Evolutionary conservation across 2,888 invertebrate genomes (phyloP).

Genomic region (Anarsia innoxiella): DNA sequence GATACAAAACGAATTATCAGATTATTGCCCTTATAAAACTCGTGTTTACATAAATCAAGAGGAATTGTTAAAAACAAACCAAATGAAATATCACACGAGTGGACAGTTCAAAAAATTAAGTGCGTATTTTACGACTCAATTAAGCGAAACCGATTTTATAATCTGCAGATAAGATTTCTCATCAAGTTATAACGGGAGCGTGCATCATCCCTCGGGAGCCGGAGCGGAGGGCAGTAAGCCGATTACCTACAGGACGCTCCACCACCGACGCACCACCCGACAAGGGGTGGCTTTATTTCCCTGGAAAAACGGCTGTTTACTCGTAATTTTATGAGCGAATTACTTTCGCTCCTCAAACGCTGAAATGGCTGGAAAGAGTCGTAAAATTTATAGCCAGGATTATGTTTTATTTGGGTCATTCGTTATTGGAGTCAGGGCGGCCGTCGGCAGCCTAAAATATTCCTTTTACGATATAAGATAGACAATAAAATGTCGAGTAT

Average conservation of each 20-base stretch:
- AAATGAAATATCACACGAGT: background rate
- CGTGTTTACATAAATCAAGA: too few species aligned
- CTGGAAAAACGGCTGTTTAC: constrained; percentile 71
- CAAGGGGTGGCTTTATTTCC: constrained; percentile 64
- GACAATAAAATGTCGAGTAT: constrained; percentile 38
- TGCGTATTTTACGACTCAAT: constrained; percentile 59
- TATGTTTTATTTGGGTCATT: constrained; percentile 61
- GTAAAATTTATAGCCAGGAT: constrained; percentile 61
- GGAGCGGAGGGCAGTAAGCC: constrained; percentile 58
- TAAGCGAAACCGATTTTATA: constrained; percentile 69
- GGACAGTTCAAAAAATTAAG: constrained; percentile 24
- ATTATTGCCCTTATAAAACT: too few species aligned
- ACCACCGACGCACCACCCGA: constrained; percentile 21
- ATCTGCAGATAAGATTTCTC: constrained; percentile 69
- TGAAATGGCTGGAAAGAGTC: constrained; percentile 59
- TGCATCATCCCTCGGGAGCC: constrained; percentile 55
- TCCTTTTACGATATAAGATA: constrained; percentile 15
- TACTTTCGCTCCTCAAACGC: constrained; percentile 67
- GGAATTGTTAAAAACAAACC: too few species aligned
- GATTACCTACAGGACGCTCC: constrained; percentile 58
- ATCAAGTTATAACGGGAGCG: constrained; percentile 60
- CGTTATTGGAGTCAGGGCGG: constrained; percentile 34
- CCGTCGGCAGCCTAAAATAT: constrained; percentile 14
- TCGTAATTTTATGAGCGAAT: constrained; percentile 70
- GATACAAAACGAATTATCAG: too few species aligned